These are phyloP conservation scores for Eutrigla gurnardus DNA, from an alignment of 2,797 vertebrate genomes.

Conservation along the genomic window DNA sequence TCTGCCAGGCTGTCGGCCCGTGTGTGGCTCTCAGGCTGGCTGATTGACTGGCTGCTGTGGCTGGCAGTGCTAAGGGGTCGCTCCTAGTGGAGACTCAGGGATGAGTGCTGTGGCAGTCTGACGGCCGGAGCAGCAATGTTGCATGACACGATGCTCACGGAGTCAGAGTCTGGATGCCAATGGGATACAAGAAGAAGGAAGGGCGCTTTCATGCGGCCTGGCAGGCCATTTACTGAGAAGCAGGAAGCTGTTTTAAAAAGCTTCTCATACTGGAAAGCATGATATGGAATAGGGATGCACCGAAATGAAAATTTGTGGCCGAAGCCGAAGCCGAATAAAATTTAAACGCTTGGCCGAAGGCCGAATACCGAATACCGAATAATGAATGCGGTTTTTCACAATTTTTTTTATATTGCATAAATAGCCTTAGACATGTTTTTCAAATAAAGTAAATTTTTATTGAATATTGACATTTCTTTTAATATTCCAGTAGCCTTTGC, in stretches of 20 bases:
- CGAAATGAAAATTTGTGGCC: too few relatives aligned
- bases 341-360: too few relatives aligned
- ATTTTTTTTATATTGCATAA: too few relatives aligned
- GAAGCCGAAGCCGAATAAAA: too few relatives aligned
- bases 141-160: conserved; percentile 41
- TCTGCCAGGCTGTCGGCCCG: conserved; percentile 2
- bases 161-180: conserved; percentile 52
- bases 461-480: too few relatives aligned
- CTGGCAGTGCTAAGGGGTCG: conserved; percentile 11
- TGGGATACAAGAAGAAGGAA: conserved; percentile 34
- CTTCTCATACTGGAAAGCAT: conserved; percentile 9
- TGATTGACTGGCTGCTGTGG: conserved; percentile 44
- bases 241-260: conserved; percentile 26
- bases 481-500: too few relatives aligned
- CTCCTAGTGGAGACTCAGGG: conserved; percentile 24
- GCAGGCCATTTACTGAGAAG: conserved; percentile 24
- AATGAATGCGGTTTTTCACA: too few relatives aligned
- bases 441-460: too few relatives aligned
- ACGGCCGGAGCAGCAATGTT: conserved; percentile 49
- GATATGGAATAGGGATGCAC: too few relatives aligned
- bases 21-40: conserved; percentile 12
- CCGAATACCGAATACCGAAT: too few relatives aligned
- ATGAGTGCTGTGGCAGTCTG: conserved; percentile 12
- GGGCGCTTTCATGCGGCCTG: conserved; percentile 39
- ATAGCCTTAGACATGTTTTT: too few relatives aligned